Percentiles rank a stretch among this genome's conserved stretches.
Evolutionary conservation across 2,113 vertebrate species (phyloP).

Genomic region (Martes martes): DNA sequence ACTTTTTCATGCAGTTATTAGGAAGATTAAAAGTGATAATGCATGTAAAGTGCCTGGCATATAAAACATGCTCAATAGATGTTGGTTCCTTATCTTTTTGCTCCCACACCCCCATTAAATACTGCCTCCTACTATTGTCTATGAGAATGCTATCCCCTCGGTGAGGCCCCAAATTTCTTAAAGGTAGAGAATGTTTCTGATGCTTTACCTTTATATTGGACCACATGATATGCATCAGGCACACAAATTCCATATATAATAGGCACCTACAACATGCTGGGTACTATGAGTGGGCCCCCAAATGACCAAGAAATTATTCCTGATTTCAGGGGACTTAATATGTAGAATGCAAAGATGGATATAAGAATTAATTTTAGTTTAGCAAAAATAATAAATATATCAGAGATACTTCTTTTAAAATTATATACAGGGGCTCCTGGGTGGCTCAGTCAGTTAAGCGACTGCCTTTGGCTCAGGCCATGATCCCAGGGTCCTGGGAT

Average conservation of each 20-base stretch:
- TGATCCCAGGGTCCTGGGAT: too few species aligned
- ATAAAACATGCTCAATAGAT: neutral
- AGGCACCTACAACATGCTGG: neutral
- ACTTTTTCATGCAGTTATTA: neutral
- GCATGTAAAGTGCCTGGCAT: neutral
- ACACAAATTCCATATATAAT: neutral
- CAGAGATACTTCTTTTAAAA: slow-evolving; percentile 4
- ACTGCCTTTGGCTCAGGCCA: too few species aligned
- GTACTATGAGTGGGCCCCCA: neutral
- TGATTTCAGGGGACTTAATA: neutral
- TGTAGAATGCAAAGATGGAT: neutral
- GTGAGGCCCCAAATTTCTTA: neutral
- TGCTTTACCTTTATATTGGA: neutral
- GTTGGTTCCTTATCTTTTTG: neutral
- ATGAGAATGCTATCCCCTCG: neutral
- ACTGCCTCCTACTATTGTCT: neutral
- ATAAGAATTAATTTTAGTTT: neutral
- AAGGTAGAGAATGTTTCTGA: neutral
- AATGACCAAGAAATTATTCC: neutral
- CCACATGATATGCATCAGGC: neutral
- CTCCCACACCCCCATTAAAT: neutral
- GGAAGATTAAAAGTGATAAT: neutral
- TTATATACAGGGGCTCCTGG: neutral
- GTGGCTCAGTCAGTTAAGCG: too few species aligned
- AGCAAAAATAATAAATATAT: neutral